These are phyloP conservation scores for Hypolimnas misippus DNA, from an alignment of 2,888 invertebrate species.

Conservation along the genomic window DNA sequence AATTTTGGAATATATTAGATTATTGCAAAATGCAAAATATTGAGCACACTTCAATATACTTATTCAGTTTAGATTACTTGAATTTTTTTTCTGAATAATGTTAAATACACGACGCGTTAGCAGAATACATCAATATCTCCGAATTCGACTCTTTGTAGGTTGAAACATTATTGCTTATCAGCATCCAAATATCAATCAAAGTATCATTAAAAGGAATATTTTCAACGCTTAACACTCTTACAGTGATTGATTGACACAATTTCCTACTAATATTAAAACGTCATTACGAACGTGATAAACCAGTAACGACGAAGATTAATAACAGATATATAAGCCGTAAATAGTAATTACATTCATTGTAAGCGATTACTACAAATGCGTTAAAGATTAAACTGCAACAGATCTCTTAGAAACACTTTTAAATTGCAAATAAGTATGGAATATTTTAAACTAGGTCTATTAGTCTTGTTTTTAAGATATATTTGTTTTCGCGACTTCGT, in stretches of 20 bases:
- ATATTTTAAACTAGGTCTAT: neutral
- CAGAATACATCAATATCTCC: no score
- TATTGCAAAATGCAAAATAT: no score
- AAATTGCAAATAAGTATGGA: constrained; percentile 1
- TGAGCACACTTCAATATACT: no score
- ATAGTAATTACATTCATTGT: constrained; percentile 27
- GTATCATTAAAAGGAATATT: neutral
- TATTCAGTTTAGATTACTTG: no score
- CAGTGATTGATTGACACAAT: neutral
- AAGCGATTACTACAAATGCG: constrained; percentile 30
- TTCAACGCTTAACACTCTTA: neutral
- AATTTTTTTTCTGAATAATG: no score
- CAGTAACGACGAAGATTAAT: constrained; percentile 15
- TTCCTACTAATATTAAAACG: constrained; percentile 6
- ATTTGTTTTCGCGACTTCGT: neutral
- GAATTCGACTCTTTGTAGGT: no score
- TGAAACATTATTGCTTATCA: no score
- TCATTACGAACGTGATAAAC: constrained; percentile 17
- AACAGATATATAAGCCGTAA: constrained; percentile 28
- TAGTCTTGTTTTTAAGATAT: neutral
- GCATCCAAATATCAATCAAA: no score
- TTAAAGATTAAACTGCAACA: constrained; percentile 11
- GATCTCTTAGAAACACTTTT: constrained; percentile 11
- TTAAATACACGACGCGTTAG: no score
- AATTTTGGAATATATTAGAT: no score